Evolutionary conservation across 2,797 vertebrate genomes (phyloP), one percentile per base, ranked within the genome.

Genomic region (Macroramphosus scolopax): DNA sequence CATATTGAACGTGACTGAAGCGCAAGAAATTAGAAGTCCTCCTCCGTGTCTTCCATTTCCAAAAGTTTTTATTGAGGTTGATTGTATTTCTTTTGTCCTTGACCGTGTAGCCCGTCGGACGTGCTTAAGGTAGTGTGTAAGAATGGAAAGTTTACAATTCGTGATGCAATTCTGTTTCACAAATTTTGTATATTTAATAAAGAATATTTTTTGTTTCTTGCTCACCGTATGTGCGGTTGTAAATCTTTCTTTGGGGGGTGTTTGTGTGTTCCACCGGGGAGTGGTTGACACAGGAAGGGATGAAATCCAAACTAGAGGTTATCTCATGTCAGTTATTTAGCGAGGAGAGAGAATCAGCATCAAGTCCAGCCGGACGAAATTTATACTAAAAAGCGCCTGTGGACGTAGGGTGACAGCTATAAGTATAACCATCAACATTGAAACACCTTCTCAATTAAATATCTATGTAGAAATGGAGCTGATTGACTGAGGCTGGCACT

Each of bases 181-280:
- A 83, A 74, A 81, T 89, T 90, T 90, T 87, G 79, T 88, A 88
- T 87, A 85, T 90, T 89, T 86, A 89, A 88, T 89, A 87, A 89
- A 87, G 80, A 86, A 64, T 85, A 87, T 79, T 88, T 89, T 87
- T 72, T 87, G 84, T 86, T 83, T 81, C 72, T 78, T 87, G 80
- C 83, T 85, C 83, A 80, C 84, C 51, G 34, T 81, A 75, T 68
- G 49, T 51, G 71, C 76, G 72, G 55, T 42, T 61, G 53, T 63
- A 26, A 42, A 70, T 78, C 54, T 59, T 66, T 63, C 10, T 59
- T 48, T 62, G 9, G 36, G 15, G 17, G n/a, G n/a, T n/a, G n/a
- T n/a, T 12, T 32, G 9, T 48, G 10, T 62, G 17, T 46, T 22
- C n/a, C n/a, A n/a, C n/a, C n/a, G n/a, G n/a, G n/a, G n/a, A n/a